Percentiles rank a stretch among this genome's conserved stretches.
Evolutionary conservation across 2,113 vertebrate species (phyloP).

Genomic region (Willisornis vidua): DNA sequence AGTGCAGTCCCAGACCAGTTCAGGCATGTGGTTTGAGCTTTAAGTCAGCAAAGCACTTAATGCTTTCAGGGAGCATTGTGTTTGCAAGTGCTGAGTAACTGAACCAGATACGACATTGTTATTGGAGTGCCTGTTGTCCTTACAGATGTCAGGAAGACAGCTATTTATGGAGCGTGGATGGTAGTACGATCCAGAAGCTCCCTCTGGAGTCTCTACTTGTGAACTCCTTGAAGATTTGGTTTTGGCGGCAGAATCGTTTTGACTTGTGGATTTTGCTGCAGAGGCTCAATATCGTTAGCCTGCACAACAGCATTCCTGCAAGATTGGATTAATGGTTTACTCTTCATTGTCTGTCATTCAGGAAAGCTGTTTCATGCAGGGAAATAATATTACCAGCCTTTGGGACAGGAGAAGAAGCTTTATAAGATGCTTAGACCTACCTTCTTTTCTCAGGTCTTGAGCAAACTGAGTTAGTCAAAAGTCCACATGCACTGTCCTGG

Average conservation of each 20-base stretch:
- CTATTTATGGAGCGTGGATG: neutral
- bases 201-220: neutral
- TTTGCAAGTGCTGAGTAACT: neutral
- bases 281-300: neutral
- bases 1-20: neutral
- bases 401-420: neutral
- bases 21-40: neutral
- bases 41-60: neutral
- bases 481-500: neutral
- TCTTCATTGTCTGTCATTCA: neutral
- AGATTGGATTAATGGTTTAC: neutral
- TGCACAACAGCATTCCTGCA: neutral
- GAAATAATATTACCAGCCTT: neutral
- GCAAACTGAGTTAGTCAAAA: neutral
- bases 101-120: neutral
- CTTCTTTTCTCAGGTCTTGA: neutral
- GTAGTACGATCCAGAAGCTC: neutral
- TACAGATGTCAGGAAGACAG: neutral
- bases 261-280: neutral
- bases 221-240: neutral
- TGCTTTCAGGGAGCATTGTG: accelerated
- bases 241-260: neutral
- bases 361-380: neutral
- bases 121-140: neutral
- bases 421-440: neutral